Evolutionary conservation across 2,888 invertebrate genomes (phyloP).

Genomic region (Blomia tropicalis): DNA sequence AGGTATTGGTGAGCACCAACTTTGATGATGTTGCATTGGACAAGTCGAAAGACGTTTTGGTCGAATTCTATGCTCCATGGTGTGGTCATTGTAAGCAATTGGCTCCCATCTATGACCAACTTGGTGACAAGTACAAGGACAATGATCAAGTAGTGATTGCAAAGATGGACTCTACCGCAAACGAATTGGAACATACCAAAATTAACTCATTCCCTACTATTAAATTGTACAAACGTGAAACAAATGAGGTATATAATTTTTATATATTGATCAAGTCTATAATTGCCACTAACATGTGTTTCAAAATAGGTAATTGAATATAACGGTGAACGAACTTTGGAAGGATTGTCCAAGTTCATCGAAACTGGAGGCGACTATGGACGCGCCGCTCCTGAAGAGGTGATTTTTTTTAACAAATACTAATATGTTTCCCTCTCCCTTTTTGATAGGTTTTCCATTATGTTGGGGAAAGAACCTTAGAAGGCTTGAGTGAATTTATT

Average conservation of each 20-base stretch:
- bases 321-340: slow-evolving; percentile 84
- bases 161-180: slow-evolving; percentile 96
- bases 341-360: slow-evolving; percentile 78
- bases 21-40: slow-evolving; percentile 83
- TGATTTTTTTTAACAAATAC: slow-evolving; percentile 16
- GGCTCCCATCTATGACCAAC: slow-evolving; percentile 86
- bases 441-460: slow-evolving; percentile 66
- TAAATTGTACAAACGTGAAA: slow-evolving; percentile 78
- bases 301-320: slow-evolving; percentile 53
- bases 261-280: neutral
- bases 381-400: slow-evolving; percentile 46
- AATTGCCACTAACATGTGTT: neutral
- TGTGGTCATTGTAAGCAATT: slow-evolving; percentile 93
- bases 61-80: slow-evolving; percentile 98
- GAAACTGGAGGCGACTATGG: slow-evolving; percentile 73
- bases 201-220: slow-evolving; percentile 86
- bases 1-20: slow-evolving; percentile 79
- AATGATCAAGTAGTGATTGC: slow-evolving; percentile 66
- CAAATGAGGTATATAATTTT: slow-evolving; percentile 56
- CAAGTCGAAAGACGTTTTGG: slow-evolving; percentile 71
- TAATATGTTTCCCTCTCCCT: slow-evolving; percentile 18
- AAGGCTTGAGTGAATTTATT: slow-evolving; percentile 78
- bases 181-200: slow-evolving; percentile 90
- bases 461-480: slow-evolving; percentile 83
- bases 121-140: slow-evolving; percentile 80